Evolutionary conservation across 2,113 vertebrate species (phyloP).

Genomic region (Sturnira hondurensis): DNA sequence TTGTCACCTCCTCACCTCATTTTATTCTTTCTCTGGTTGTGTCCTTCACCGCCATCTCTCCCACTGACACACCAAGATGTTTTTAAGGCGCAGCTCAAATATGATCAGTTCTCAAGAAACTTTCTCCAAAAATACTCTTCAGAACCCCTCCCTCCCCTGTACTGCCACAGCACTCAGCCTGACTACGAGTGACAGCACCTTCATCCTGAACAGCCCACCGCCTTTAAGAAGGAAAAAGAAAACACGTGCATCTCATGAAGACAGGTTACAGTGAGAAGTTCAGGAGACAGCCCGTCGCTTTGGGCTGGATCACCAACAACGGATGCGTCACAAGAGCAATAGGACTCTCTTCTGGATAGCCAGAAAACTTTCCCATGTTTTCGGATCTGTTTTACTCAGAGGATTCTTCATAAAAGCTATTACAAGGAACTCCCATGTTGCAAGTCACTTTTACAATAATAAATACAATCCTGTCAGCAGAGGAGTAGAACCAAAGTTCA

Average conservation of each 20-base stretch:
- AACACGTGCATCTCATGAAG: neutral
- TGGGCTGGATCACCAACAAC: neutral
- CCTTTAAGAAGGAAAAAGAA: neutral
- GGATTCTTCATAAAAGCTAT: neutral
- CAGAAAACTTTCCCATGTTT: neutral
- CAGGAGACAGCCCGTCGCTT: neutral
- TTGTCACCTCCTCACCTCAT: neutral
- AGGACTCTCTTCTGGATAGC: neutral
- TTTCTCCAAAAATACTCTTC: neutral
- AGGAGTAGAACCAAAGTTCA: slow-evolving; percentile 37
- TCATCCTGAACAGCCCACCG: neutral
- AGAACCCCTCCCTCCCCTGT: neutral
- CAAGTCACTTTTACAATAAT: slow-evolving; percentile 48
- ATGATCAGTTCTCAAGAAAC: neutral
- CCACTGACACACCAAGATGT: neutral
- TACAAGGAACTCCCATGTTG: neutral
- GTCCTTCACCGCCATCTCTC: neutral
- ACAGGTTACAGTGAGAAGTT: neutral
- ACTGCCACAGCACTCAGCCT: neutral
- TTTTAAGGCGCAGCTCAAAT: neutral
- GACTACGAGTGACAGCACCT: neutral
- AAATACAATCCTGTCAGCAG: slow-evolving; percentile 27
- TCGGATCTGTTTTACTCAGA: neutral
- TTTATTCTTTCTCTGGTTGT: neutral
- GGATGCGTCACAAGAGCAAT: neutral